These are phyloP conservation scores for Hestina assimilis DNA, from an alignment of 1,140 invertebrate species.

Conservation along the genomic window DNA sequence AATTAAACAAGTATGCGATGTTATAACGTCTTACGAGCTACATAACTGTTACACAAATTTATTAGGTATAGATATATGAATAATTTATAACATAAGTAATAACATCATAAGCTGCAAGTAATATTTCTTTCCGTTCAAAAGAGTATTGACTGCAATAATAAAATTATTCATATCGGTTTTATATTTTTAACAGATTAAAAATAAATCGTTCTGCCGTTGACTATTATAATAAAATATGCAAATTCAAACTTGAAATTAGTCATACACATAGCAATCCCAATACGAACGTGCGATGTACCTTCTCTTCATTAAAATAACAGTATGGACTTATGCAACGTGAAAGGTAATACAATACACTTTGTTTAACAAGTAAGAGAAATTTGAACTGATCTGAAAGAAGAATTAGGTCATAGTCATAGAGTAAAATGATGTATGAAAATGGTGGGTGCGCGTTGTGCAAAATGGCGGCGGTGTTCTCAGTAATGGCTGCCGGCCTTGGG, in stretches of 20 bases:
- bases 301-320: not conserved
- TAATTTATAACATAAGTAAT: not conserved
- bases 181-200: slow-evolving; percentile 23
- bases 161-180: slow-evolving; percentile 15
- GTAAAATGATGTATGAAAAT: slow-evolving; percentile 22
- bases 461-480: slow-evolving; percentile 58
- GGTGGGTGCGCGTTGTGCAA: slow-evolving; percentile 54
- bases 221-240: slow-evolving; percentile 22
- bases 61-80: not conserved
- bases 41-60: not conserved
- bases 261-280: not conserved
- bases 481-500: slow-evolving; percentile 71
- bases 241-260: slow-evolving; percentile 23
- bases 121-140: not conserved
- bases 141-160: slow-evolving; percentile 9
- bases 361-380: not conserved
- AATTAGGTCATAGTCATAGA: slow-evolving; percentile 17
- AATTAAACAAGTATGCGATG: too few species aligned
- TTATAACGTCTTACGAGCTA: not conserved
- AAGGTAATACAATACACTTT: not conserved
- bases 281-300: not conserved
- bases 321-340: not conserved
- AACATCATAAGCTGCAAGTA: not conserved
- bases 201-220: slow-evolving; percentile 11
- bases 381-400: not conserved